Evolutionary conservation across 2,888 invertebrate genomes (phyloP).

Genomic region (Tryphoninae sp.): DNA sequence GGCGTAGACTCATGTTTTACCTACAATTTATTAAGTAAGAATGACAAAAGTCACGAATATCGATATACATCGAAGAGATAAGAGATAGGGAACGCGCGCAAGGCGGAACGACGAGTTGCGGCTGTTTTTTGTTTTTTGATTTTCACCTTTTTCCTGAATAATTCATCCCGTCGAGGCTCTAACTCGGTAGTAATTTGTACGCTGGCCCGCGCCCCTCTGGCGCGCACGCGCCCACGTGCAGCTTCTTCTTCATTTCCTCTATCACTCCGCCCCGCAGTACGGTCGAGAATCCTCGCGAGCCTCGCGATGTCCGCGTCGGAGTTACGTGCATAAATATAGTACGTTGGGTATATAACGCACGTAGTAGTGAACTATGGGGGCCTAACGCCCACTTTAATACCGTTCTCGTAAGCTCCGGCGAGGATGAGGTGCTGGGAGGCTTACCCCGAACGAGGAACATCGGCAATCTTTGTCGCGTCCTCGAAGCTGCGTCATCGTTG

Average conservation of each 20-base stretch:
- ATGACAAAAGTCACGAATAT: slow-evolving; percentile 38
- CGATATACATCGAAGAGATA: slow-evolving; percentile 19
- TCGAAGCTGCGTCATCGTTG: slow-evolving; percentile 12
- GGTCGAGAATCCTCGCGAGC: not conserved
- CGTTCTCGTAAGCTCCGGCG: slow-evolving; percentile 15
- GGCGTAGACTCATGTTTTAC: not conserved
- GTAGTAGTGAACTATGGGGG: slow-evolving; percentile 38
- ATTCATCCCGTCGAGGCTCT: slow-evolving; percentile 46
- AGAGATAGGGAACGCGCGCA: slow-evolving; percentile 4
- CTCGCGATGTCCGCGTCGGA: not conserved
- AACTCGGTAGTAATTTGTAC: slow-evolving; percentile 48
- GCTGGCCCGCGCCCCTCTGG: slow-evolving; percentile 23
- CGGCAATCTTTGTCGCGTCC: slow-evolving; percentile 30
- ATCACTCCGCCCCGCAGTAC: not conserved
- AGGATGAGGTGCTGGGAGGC: slow-evolving; percentile 29
- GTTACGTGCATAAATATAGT: slow-evolving; percentile 34
- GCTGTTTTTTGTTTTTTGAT: slow-evolving; percentile 8
- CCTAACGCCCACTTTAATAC: slow-evolving; percentile 42
- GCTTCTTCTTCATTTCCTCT: not conserved
- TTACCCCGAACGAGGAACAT: slow-evolving; percentile 2
- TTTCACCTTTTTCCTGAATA: slow-evolving; percentile 40
- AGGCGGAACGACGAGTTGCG: not conserved
- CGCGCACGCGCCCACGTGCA: slow-evolving; percentile 43
- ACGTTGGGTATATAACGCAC: slow-evolving; percentile 37
- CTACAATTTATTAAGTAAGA: slow-evolving; percentile 17